Conservation (phyloP, 2,113 vertebrate species). For the Spea multiplicata region DNA sequence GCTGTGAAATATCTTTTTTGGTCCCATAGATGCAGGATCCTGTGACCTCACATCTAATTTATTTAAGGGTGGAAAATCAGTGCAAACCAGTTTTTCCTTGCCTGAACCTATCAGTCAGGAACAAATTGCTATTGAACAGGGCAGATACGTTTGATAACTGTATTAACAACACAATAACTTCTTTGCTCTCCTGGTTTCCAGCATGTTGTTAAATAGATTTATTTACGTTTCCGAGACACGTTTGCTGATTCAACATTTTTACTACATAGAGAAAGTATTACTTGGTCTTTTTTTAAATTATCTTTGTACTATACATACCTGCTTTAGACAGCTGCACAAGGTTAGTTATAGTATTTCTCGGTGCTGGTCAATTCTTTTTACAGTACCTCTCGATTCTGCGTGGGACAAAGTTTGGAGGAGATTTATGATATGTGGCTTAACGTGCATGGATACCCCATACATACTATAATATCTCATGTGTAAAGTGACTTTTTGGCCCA, state of each 20-base stretch:
- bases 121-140: conserved; percentile 31
- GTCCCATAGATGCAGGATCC: conserved; percentile 22
- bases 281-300: not conserved
- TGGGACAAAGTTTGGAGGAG: too few species aligned
- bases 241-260: not conserved
- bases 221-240: not conserved
- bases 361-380: too few species aligned
- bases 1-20: not conserved
- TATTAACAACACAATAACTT: conserved; percentile 20
- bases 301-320: too few species aligned
- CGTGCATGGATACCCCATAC: too few species aligned
- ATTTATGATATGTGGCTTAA: too few species aligned
- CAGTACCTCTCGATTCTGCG: too few species aligned
- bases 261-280: not conserved
- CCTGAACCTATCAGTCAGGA: conserved; percentile 35
- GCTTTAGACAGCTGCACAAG: too few species aligned
- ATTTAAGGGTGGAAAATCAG: conserved; percentile 39
- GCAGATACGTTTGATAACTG: conserved; percentile 35
- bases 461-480: too few species aligned
- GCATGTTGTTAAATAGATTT: not conserved
- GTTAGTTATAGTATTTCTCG: too few species aligned
- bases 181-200: not conserved
- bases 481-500: too few species aligned
- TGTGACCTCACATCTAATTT: conserved; percentile 34
- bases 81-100: conserved; percentile 40